Conservation (phyloP, 2,797 vertebrate species). For the Gymnopithys bicolor region DNA sequence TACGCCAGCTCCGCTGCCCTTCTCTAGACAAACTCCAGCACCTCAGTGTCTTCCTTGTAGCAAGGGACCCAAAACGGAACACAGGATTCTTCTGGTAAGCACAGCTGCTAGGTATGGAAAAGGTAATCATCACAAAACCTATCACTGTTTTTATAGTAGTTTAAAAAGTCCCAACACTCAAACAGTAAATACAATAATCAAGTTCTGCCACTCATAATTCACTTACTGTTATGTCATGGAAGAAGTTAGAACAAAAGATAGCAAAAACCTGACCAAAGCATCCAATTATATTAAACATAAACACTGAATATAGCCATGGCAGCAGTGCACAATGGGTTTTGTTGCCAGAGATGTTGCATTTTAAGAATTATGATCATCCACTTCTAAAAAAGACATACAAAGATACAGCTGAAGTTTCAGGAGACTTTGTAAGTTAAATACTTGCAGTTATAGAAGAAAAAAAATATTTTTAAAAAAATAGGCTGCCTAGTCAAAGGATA, state of each 20-base stretch:
- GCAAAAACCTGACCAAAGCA: background rate
- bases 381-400: background rate
- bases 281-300: background rate
- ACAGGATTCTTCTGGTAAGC: background rate
- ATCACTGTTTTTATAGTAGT: background rate
- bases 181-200: background rate
- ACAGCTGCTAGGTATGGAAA: background rate
- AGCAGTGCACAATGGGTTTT: background rate
- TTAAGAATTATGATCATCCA: background rate
- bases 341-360: background rate
- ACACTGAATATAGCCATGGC: background rate
- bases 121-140: background rate
- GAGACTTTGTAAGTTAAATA: background rate
- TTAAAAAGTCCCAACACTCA: background rate
- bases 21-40: background rate
- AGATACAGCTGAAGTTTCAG: background rate
- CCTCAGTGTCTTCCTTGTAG: background rate
- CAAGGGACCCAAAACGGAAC: background rate
- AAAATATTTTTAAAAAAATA: background rate
- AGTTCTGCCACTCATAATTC: background rate
- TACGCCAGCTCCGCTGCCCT: background rate
- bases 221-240: background rate
- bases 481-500: background rate
- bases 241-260: background rate
- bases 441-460: background rate